Evolutionary conservation across 2,888 invertebrate species (phyloP).

Genomic region (Rhingia campestris): DNA sequence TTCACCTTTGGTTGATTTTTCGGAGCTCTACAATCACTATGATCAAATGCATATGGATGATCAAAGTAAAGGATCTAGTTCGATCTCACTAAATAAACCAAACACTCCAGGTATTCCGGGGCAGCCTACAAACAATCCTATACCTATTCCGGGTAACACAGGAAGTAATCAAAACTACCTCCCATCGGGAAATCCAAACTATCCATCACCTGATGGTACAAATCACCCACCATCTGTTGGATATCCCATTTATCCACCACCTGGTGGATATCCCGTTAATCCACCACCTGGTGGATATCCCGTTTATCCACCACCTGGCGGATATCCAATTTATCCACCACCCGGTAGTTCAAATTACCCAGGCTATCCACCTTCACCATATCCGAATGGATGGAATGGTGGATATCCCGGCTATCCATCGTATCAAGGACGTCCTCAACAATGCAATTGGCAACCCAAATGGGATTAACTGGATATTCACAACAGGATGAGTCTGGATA

Average conservation of each 20-base stretch:
- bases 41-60: conserved; percentile 3
- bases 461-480: not conserved
- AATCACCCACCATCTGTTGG: not conserved
- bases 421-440: not conserved
- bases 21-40: not conserved
- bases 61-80: not conserved
- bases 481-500: too few relatives aligned
- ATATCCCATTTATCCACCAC: not conserved
- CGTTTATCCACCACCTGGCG: too few relatives aligned
- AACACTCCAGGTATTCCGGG: not conserved
- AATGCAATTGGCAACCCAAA: not conserved
- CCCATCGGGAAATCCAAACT: not conserved
- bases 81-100: not conserved
- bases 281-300: not conserved
- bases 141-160: not conserved
- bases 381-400: too few relatives aligned
- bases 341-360: not conserved
- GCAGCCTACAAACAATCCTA: not conserved
- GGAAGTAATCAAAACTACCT: not conserved
- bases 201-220: not conserved
- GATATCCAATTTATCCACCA: too few relatives aligned
- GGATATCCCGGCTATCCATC: conserved; percentile 10
- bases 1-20: conserved; percentile 6
- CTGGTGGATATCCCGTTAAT: not conserved
- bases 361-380: not conserved